phyloP scores from a whole-genome alignment of 2,797 vertebrate species.

The Pseudocheirus occidentalis region DNA sequence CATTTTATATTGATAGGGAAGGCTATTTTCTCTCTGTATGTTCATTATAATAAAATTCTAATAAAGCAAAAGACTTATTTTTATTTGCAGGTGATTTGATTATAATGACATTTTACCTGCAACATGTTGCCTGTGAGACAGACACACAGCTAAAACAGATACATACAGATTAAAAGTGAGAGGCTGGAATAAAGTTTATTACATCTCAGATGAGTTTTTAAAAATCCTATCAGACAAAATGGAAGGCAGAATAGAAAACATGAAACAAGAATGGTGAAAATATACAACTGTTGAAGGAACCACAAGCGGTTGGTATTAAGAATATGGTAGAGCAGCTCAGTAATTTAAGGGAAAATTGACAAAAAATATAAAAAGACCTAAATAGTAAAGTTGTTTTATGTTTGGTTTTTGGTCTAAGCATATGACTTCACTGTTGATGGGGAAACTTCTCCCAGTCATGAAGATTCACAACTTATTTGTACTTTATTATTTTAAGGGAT shows the following conservation, averaged over 20 bases:
- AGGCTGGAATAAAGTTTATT: background rate
- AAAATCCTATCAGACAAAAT: background rate
- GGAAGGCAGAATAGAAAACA: background rate
- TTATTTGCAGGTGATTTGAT: background rate
- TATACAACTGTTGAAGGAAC: background rate
- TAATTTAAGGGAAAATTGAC: background rate
- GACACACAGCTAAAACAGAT: background rate
- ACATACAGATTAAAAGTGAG: background rate
- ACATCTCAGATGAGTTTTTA: background rate
- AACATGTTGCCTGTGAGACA: background rate
- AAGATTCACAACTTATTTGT: background rate
- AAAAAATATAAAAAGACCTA: background rate
- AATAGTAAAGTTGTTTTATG: background rate
- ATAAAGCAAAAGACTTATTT: background rate
- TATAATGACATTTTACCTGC: background rate
- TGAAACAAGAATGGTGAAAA: background rate
- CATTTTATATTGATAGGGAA: background rate
- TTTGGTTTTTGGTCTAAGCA: background rate
- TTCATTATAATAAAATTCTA: background rate
- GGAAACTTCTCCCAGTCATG: background rate
- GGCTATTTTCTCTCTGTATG: background rate
- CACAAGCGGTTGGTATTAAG: background rate
- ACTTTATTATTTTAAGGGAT: background rate
- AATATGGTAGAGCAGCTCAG: too few relatives aligned
- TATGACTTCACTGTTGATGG: background rate